Evolutionary conservation across 2,113 vertebrate species (phyloP).

Genomic region (Chloropsis cyanopogon): DNA sequence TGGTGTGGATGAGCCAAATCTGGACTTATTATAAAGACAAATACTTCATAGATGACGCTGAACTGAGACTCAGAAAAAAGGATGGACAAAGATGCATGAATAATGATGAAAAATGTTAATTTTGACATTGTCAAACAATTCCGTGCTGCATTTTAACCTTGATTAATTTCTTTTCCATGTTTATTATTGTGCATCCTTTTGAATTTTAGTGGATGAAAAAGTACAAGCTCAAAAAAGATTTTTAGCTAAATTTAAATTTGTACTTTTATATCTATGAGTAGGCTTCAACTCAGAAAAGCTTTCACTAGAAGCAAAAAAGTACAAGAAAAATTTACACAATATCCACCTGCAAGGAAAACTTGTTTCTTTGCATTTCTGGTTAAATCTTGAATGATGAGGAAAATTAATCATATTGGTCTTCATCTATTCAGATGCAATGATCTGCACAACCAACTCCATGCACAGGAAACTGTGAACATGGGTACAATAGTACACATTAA

Average conservation of each 20-base stretch:
- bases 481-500: not conserved
- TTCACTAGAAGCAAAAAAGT: not conserved
- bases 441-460: rapidly evolving
- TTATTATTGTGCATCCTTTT: not conserved
- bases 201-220: not conserved
- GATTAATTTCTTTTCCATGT: not conserved
- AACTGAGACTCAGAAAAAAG: not conserved
- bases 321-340: not conserved
- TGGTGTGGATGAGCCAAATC: not conserved
- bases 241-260: not conserved
- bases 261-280: not conserved
- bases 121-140: not conserved
- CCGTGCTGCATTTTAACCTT: not conserved
- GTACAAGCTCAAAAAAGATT: not conserved
- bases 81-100: not conserved
- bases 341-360: not conserved
- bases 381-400: not conserved
- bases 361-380: not conserved
- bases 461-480: not conserved
- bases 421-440: not conserved
- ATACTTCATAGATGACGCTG: not conserved
- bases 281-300: not conserved
- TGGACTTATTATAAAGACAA: not conserved
- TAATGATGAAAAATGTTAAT: not conserved
- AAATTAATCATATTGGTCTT: not conserved